Conservation (phyloP, 2,888 invertebrate species). For the Phortica okadai region DNA sequence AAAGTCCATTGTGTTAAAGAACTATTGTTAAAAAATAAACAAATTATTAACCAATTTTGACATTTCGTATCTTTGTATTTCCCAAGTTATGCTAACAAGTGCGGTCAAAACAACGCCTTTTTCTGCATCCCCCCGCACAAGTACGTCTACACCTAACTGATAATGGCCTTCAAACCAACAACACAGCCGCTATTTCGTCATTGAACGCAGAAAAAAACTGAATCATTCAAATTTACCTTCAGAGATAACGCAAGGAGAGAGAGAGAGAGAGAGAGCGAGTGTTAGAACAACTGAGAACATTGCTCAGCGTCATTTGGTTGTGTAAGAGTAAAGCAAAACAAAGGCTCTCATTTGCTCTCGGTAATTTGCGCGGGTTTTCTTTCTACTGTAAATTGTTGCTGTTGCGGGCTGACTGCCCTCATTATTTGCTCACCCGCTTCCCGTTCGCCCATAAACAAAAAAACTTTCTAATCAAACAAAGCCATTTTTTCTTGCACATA, state of each 20-base stretch:
- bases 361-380: conserved; percentile 47
- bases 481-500: conserved; percentile 2
- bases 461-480: conserved; percentile 68
- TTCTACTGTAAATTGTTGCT: conserved; percentile 52
- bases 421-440: conserved; percentile 8
- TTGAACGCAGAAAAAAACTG: conserved; percentile 37
- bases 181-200: conserved; percentile 51
- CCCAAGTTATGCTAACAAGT: neutral
- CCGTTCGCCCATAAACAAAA: neutral
- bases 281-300: conserved; percentile 33
- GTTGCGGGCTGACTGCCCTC: conserved; percentile 38
- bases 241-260: neutral
- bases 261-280: neutral
- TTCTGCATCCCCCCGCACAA: neutral
- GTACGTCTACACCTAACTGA: neutral
- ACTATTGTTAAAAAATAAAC: neutral
- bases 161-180: neutral
- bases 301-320: neutral
- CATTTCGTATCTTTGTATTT: neutral
- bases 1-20: conserved; percentile 66
- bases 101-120: conserved; percentile 5
- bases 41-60: neutral
- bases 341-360: conserved; percentile 14
- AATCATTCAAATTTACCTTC: neutral
- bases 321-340: conserved; percentile 35